Evolutionary conservation across 2,888 invertebrate species (phyloP), one percentile per base, ranked within the genome.

Genomic region (Polydrusus cervinus): DNA sequence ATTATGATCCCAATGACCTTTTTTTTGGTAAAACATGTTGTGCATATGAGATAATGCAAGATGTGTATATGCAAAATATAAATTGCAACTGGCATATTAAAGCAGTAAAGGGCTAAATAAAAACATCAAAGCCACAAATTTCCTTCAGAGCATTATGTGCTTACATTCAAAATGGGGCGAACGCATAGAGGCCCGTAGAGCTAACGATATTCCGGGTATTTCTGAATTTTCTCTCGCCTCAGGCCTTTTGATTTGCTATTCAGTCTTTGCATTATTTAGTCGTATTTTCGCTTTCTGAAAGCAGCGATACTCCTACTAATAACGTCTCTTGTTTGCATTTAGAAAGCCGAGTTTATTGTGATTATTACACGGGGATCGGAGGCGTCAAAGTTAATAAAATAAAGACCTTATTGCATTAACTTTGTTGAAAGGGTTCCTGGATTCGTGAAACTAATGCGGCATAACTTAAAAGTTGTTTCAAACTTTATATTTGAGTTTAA

Each of bases 311-410:
- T 34, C 34, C 34, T 11, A 16, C 57, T 60, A 60, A 60, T 60
- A 60, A 60, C 57, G 57, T 38, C 57, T 60, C 57, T 60, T 60
- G 57, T 60, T 60, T 60, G 57, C 57, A 60, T 60, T 60, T 60
- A 60, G 57, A 60, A 60, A 38, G 57, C 57, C 38, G 14, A 60
- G 38, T 60, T 60, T 60, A 60, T 38, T 38, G 57, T 60, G 38
- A 60, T 60, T 60, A 60, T 38, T 60, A 60, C 38, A 14, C 57
- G 57, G 57, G 34, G 57, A 60, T 38, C 57, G 57, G 38, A 1
- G 18, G 38, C 57, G 57, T 60, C 38, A 60, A 18, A 60, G 57
- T 60, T 60, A 38, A 60, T 60, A 60, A 38, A 60, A 60, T 60
- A 18, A n/a, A 38, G 18, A 13, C 18, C 16, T 60, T 60, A 60